A percentile compares a stretch with the other conserved stretches of the same genome.
Conservation (phyloP, 2,888 invertebrate genomes). For the Unio delphinus region DNA sequence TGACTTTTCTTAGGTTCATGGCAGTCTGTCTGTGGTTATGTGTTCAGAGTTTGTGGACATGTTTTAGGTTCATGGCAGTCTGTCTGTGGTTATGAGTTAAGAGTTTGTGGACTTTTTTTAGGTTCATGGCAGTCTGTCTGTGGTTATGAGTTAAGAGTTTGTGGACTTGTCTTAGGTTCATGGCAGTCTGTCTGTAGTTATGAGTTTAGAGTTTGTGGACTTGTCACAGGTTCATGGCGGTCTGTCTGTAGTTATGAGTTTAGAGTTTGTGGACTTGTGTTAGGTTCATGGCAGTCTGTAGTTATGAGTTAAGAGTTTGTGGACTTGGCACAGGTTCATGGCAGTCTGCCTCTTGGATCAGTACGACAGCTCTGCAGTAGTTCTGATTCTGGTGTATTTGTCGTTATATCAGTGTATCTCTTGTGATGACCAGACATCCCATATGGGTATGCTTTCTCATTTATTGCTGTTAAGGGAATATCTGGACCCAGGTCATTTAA, state of each 20-base stretch:
- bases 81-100: background rate
- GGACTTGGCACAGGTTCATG: background rate
- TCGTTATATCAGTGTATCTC: background rate
- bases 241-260: too few relatives aligned
- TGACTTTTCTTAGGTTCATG: too few relatives aligned
- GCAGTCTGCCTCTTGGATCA: background rate
- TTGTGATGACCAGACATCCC: background rate
- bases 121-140: background rate
- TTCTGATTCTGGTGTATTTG: conserved; percentile 1
- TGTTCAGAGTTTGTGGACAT: conserved; percentile 2
- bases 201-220: too few relatives aligned
- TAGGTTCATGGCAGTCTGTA: too few relatives aligned
- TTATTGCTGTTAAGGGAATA: conserved; percentile 12
- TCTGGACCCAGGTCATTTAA: conserved; percentile 52
- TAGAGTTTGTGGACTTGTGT: too few relatives aligned
- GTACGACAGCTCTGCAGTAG: background rate
- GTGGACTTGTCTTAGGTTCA: background rate
- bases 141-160: too few relatives aligned
- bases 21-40: background rate
- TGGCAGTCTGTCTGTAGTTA: too few relatives aligned
- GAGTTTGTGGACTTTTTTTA: conserved; percentile 15
- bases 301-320: too few relatives aligned
- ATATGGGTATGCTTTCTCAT: conserved; percentile 11
- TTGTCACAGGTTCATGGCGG: too few relatives aligned
- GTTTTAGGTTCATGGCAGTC: conserved; percentile 1